Base-by-base conservation (phyloP, 2,888 invertebrate genomes). In the Agriopis marginaria region DNA sequence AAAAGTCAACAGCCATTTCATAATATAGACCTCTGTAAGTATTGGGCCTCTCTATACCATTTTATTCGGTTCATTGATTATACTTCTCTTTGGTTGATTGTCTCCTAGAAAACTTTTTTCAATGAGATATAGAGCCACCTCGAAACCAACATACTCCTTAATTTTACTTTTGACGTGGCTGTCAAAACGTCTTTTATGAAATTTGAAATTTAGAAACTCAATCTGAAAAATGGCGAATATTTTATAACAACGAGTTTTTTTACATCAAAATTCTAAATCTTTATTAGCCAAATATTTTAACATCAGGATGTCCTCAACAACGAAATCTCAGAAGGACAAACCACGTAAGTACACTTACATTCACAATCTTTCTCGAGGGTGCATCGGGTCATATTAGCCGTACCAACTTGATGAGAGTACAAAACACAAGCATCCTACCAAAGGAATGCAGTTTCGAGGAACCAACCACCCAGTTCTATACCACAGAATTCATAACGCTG, bases 261-360 rank as follows among this genome's bases (percentile, higher is more conserved):
- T 79, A 80, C 78, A 84, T 82, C 89, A 83, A 90, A 89, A 90
- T 89, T 80, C 77, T 66, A 78, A 79, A 75, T 76, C 73, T 68
- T 74, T 67, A 73, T 71, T 76, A 71, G 72, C 74, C 66, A 77
- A 70, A 69, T 66, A 70, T 66, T 58, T 72, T 72, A 51, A 73
- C 65, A 74, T 73, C 76, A 87, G 70, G 65, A 92, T 91, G 91
- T 82, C 88, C 78, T 82, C 84, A 73, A 80, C 88, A 71, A 75
- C 85, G 51, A 93, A 90, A 82, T 71, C 83, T 60, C 84, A 82
- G 75, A 93, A 90, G 81, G 92, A 92, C 63, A 93, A 90, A 78
- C 77, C 85, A 71, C 75, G 92, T 92, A 82, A 88, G 92, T 88
- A 71, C 32, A 32, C 32, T 3, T 5, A 5, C 32, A 32, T 32